Conservation (phyloP, 2,888 invertebrate species). For the Orthosia gothica region DNA sequence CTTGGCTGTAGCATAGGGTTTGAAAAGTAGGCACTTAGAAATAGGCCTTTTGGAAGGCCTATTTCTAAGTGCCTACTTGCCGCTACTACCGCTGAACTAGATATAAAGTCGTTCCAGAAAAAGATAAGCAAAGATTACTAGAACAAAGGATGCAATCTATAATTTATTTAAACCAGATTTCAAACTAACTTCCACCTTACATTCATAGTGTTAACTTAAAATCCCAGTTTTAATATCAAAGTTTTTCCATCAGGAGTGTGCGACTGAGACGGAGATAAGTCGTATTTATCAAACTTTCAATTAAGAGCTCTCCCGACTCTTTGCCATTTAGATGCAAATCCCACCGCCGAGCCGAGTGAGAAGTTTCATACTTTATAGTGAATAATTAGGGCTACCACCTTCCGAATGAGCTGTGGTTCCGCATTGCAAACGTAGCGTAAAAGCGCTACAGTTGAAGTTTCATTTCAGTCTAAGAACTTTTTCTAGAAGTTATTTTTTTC, state of each 20-base stretch:
- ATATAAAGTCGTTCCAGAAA: background rate
- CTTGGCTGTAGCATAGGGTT: background rate
- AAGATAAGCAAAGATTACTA: background rate
- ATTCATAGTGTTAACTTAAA: slow-evolving; percentile 67
- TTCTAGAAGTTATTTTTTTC: background rate
- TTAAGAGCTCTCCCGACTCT: slow-evolving; percentile 82
- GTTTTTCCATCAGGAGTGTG: slow-evolving; percentile 62
- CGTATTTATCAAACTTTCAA: slow-evolving; percentile 87
- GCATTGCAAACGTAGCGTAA: slow-evolving; percentile 31
- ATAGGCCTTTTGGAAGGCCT: too few species aligned
- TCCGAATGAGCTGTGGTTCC: slow-evolving; percentile 54
- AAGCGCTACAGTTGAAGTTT: slow-evolving; percentile 29
- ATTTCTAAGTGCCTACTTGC: too few species aligned
- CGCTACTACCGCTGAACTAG: background rate
- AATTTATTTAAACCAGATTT: slow-evolving; percentile 48
- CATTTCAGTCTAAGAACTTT: slow-evolving; percentile 13
- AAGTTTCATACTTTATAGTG: slow-evolving; percentile 75
- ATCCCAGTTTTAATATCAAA: slow-evolving; percentile 74
- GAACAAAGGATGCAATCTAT: slow-evolving; percentile 1
- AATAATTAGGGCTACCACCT: slow-evolving; percentile 66
- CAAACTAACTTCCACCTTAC: slow-evolving; percentile 21
- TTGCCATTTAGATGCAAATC: slow-evolving; percentile 89
- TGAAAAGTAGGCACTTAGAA: background rate
- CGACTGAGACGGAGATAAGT: slow-evolving; percentile 62
- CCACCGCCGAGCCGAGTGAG: slow-evolving; percentile 66